phyloP scores from a whole-genome alignment of 2,888 invertebrate species.

The Daptonema setosum region DNA sequence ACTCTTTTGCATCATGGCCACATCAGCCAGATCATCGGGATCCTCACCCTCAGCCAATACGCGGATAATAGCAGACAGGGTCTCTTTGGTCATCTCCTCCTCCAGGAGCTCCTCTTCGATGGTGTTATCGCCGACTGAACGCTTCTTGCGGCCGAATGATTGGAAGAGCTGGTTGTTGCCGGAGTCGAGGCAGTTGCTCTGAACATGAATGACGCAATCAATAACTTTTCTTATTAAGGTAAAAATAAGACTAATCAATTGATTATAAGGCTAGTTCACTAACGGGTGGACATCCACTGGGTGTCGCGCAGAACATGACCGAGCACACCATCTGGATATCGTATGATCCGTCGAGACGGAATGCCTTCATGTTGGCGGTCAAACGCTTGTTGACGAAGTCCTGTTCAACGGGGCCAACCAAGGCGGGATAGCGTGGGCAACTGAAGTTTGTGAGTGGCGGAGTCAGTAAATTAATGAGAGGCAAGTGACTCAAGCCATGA shows the following conservation, averaged over 20 bases:
- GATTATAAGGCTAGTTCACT: too few relatives aligned
- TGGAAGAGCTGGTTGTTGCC: conserved; percentile 26
- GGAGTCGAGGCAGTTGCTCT: conserved; percentile 27
- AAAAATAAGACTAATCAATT: too few relatives aligned
- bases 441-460: too few relatives aligned
- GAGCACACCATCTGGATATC: conserved; percentile 26
- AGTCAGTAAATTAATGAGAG: too few relatives aligned
- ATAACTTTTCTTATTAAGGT: too few relatives aligned
- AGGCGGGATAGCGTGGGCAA: conserved; percentile 25
- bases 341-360: conserved; percentile 27
- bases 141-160: conserved; percentile 26
- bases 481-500: too few relatives aligned
- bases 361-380: conserved; percentile 24
- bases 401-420: conserved; percentile 26
- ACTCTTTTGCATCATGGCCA: too few relatives aligned
- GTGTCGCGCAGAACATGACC: conserved; percentile 28
- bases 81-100: conserved; percentile 19
- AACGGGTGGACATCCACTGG: conserved; percentile 26
- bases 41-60: conserved; percentile 26
- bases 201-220: conserved; percentile 5
- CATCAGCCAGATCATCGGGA: conserved; percentile 13
- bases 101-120: conserved; percentile 8
- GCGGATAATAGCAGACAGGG: conserved; percentile 24
- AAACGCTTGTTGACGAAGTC: conserved; percentile 26
- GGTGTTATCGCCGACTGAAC: conserved; percentile 8